Percentiles rank a stretch among this genome's conserved stretches.
Conservation (phyloP, 1,140 invertebrate genomes). For the Cotesia glomerata region DNA sequence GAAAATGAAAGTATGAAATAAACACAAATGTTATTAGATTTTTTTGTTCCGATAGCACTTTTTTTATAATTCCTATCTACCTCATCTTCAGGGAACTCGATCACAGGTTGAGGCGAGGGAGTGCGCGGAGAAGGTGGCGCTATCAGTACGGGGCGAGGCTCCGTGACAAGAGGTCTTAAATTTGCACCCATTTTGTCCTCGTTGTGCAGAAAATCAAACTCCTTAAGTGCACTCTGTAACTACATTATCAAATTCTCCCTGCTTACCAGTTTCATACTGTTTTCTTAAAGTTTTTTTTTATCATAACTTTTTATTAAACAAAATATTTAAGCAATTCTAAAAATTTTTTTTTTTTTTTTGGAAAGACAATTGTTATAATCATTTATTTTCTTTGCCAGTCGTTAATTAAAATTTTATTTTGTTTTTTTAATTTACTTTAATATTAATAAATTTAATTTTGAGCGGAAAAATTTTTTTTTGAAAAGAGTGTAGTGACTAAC, state of each 20-base stretch:
- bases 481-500: neutral
- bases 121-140: slow-evolving; percentile 70
- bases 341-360: too few species aligned
- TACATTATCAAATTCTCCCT: slow-evolving; percentile 63
- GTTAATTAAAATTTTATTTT: too few species aligned
- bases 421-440: too few species aligned
- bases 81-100: slow-evolving; percentile 83
- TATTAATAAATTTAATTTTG: neutral
- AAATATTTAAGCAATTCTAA: too few species aligned
- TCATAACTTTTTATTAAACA: too few species aligned
- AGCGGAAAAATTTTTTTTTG: neutral
- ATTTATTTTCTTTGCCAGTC: too few species aligned
- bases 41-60: slow-evolving; percentile 5
- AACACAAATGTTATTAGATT: neutral
- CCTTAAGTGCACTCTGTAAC: slow-evolving; percentile 81
- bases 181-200: slow-evolving; percentile 70
- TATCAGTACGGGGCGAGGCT: slow-evolving; percentile 61
- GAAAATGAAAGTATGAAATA: slow-evolving; percentile 8
- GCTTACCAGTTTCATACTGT: slow-evolving; percentile 41
- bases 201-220: slow-evolving; percentile 88
- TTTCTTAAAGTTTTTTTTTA: neutral
- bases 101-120: slow-evolving; percentile 76
- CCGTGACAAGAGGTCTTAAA: slow-evolving; percentile 61
- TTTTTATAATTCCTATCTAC: slow-evolving; percentile 54
- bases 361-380: too few species aligned